A percentile compares a stretch with the other conserved stretches of the same genome.
These are phyloP conservation scores for Graphium colonna DNA, from an alignment of 2,888 invertebrate genomes.

Conservation along the genomic window DNA sequence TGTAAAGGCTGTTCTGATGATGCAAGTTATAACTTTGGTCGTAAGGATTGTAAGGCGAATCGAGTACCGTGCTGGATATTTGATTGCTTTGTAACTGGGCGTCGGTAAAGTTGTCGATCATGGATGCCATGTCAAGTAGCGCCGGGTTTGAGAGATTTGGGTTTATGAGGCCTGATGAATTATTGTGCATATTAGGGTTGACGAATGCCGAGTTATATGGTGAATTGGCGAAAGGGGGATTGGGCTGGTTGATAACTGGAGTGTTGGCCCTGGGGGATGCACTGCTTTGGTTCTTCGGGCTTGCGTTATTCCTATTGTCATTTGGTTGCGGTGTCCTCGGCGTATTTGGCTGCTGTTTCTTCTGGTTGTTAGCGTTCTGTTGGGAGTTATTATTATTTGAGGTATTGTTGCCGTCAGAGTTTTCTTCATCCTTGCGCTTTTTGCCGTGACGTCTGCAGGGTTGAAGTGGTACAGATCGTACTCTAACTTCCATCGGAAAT, in stretches of 20 bases:
- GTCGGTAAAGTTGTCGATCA: constrained; percentile 88
- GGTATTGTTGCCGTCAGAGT: constrained; percentile 55
- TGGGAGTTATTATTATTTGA: constrained; percentile 43
- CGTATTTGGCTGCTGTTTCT: constrained; percentile 54
- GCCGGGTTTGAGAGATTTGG: constrained; percentile 76
- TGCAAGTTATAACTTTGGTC: constrained; percentile 84
- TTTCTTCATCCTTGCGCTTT: constrained; percentile 87
- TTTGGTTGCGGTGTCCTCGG: constrained; percentile 64
- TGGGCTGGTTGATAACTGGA: constrained; percentile 62
- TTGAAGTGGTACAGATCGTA: constrained; percentile 90
- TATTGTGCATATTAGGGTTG: constrained; percentile 69
- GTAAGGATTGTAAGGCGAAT: constrained; percentile 82
- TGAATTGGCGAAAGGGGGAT: constrained; percentile 56
- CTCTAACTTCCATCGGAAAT: constrained; percentile 92
- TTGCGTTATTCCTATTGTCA: constrained; percentile 61
- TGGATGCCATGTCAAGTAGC: constrained; percentile 86
- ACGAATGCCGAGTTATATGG: constrained; percentile 71
- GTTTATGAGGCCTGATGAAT: constrained; percentile 67
- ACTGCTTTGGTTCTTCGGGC: constrained; percentile 75
- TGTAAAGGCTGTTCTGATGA: constrained; percentile 82
- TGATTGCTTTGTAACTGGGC: constrained; percentile 91
- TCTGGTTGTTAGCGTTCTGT: constrained; percentile 63
- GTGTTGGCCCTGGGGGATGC: constrained; percentile 77
- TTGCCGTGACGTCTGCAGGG: constrained; percentile 90
- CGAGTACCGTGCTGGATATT: constrained; percentile 90